These are phyloP conservation scores for Zonitis immaculata DNA, from an alignment of 2,888 invertebrate species.

Conservation along the genomic window DNA sequence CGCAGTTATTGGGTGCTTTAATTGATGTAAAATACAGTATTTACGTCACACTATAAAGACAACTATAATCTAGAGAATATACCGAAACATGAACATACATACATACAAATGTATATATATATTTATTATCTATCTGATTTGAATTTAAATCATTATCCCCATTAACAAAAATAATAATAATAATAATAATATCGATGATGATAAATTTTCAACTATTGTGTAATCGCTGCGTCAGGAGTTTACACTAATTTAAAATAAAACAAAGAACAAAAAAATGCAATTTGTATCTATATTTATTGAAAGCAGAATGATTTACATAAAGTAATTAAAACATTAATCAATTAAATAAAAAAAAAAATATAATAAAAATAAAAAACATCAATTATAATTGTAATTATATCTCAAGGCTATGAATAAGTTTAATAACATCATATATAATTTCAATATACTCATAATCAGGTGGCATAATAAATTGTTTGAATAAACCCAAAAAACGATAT, in stretches of 20 bases:
- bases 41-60: neutral
- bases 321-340: too few relatives aligned
- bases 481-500: conserved; percentile 27
- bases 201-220: neutral
- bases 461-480: conserved; percentile 34
- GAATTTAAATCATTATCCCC: neutral
- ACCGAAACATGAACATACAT: neutral
- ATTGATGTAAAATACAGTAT: neutral
- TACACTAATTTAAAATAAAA: neutral
- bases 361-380: neutral
- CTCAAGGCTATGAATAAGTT: neutral
- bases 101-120: neutral
- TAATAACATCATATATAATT: conserved; percentile 20
- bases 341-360: too few relatives aligned
- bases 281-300: neutral
- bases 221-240: neutral
- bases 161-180: neutral
- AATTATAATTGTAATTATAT: neutral
- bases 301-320: too few relatives aligned
- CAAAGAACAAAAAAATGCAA: neutral
- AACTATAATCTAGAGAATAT: neutral
- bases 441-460: conserved; percentile 36
- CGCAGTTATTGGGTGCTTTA: neutral
- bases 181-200: neutral
- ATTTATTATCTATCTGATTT: neutral